Evolutionary conservation across 2,888 invertebrate genomes (phyloP).

Genomic region (Mesorhabditis spiculigera): DNA sequence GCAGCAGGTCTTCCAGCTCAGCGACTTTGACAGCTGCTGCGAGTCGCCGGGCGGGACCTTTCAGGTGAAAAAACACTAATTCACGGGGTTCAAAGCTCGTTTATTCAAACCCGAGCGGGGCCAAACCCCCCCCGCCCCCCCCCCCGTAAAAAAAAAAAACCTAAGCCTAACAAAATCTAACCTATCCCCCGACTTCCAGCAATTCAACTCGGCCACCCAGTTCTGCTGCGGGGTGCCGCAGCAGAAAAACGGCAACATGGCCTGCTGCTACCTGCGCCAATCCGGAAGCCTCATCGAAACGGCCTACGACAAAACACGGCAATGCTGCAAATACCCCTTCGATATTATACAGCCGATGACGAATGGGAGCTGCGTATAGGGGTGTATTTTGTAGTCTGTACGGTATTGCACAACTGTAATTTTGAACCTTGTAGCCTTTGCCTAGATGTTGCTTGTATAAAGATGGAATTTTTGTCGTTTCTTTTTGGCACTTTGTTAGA

Average conservation of each 20-base stretch:
- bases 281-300: constrained; percentile 23
- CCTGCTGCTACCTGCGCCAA: constrained; percentile 49
- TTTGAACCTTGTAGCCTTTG: too few species aligned
- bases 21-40: constrained; percentile 33
- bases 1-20: constrained; percentile 23
- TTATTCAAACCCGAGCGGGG: too few species aligned
- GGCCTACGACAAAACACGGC: constrained; percentile 37
- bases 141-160: too few species aligned
- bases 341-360: constrained; percentile 28
- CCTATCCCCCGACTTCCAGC: constrained; percentile 16
- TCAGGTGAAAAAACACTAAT: constrained; percentile 15
- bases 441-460: too few species aligned
- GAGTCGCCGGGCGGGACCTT: constrained; percentile 16
- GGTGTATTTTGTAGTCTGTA: too few species aligned
- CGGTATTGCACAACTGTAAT: too few species aligned
- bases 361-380: background rate
- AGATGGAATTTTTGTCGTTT: too few species aligned
- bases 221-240: constrained; percentile 52
- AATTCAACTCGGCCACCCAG: constrained; percentile 39
- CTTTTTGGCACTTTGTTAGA: too few species aligned
- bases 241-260: constrained; percentile 24
- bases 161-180: background rate
- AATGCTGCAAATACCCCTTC: constrained; percentile 52
- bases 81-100: too few species aligned
- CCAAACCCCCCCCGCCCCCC: too few species aligned